phyloP scores from a whole-genome alignment of 1,140 invertebrate genomes.

The Tetramorium alpestre region DNA sequence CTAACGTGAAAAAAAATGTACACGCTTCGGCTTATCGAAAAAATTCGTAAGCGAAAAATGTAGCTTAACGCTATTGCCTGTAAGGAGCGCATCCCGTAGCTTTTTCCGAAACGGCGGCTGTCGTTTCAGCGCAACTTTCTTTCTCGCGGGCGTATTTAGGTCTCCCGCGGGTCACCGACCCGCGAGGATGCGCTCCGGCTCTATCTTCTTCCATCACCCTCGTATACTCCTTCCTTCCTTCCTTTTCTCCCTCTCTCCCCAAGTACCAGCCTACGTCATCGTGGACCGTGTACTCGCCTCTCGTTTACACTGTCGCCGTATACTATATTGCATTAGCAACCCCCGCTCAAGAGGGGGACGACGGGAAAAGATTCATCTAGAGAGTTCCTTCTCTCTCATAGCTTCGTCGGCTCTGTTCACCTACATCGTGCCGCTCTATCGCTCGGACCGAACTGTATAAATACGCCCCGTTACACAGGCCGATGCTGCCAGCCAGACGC shows the following conservation, averaged over 20 bases:
- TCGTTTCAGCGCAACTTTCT: conserved; percentile 22
- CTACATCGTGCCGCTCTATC: conserved; percentile 7
- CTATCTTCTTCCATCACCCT: background rate
- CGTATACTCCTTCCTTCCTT: background rate
- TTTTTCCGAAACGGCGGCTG: background rate
- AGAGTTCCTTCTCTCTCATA: background rate
- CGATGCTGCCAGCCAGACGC: conserved; percentile 41
- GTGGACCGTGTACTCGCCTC: conserved; percentile 13
- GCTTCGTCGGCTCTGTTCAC: conserved; percentile 21
- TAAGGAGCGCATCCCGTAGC: no score
- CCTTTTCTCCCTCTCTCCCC: background rate
- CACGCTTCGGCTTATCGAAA: background rate
- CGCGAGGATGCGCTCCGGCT: background rate
- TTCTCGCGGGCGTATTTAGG: conserved; percentile 26
- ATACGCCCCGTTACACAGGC: background rate
- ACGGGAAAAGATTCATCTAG: background rate
- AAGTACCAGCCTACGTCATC: conserved; percentile 4
- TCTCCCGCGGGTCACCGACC: conserved; percentile 31
- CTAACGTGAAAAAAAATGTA: background rate
- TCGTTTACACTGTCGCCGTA: conserved; percentile 24
- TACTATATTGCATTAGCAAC: conserved; percentile 20
- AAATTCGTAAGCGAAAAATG: no score
- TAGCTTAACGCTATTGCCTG: no score
- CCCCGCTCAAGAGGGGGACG: background rate
- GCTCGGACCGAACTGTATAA: conserved; percentile 26